Base-by-base conservation (phyloP, 2,888 invertebrate genomes). In the Lasioglossum pauxillum region DNA sequence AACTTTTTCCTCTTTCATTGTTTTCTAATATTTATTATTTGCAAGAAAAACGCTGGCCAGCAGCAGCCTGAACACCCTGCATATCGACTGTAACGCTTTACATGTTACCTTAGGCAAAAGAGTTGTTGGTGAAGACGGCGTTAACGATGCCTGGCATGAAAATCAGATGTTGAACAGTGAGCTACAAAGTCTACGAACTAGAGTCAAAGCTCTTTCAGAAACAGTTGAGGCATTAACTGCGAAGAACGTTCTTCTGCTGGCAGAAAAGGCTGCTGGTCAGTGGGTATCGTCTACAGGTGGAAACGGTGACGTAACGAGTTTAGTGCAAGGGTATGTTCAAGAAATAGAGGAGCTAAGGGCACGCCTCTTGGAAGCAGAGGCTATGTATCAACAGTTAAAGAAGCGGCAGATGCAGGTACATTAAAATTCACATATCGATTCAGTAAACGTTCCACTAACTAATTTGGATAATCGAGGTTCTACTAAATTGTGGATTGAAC, bases 91-190 rank as follows among this genome's bases (percentile, higher is more conserved):
- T 41, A 71, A 38, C 41, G n/a, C n/a, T 12, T 10, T 44, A 27
- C 44, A 12, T 8, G 35, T 76, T 76, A 86, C 92, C 71, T 94
- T 97, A 98, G 99, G 99, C 84, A 98, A 99, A 96, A 96, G 99
- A 86, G 96, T 98, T 23, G 96, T 99, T 67, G 97, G 98, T 84
- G 97, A 97, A 91, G 98, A 99, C 95, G 99, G 99, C 5, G 97
- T 99, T 91, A 99, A 99, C 92, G 99, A 99, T 94, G 98, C 99
- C 95, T 99, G 98, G 94, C 98, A 99, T 94, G 99, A 99, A 96
- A 99, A 99, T 95, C 98, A 97, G 41, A 98, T 99, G 97, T 96
- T 99, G 2, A 97, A 98, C 91, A 97, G 97, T 77, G 99, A 99
- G 95, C 97, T 98, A 87, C 98, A 98, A 93, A 98, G 98, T 88